Evolutionary conservation across 2,888 invertebrate genomes (phyloP), one percentile per base, ranked within the genome.

Genomic region (Lordiphosa andalusiaca): DNA sequence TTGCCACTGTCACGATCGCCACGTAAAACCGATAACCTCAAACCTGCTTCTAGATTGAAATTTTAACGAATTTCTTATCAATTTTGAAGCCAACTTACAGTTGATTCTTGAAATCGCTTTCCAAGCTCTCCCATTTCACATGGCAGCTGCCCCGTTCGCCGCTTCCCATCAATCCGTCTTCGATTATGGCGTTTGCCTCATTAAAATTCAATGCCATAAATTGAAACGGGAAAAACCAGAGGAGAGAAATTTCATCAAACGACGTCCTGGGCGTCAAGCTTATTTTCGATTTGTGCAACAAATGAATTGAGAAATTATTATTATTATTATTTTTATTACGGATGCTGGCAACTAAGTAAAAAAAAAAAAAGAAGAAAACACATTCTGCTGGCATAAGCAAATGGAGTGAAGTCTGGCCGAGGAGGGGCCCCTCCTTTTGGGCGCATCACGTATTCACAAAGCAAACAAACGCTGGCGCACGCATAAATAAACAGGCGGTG

Each of bases 251-350:
- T 21, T 30, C 35, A 16, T 37, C 6, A 57, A 6, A 25, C 25
- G 6, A 25, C 25, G 6, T 25, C 25, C 25, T 25, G 25, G 25
- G 25, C 25, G 25, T 25, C 25, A 25, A 25, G 66, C 71, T 66
- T 63, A 69, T 78, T 72, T 83, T 76, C 73, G 76, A 78, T 76
- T 73, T 83, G 73, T 80, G 81, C 73, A 80, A 73, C 84, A 83
- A 83, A 83, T 83, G 84, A 77, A 77, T 76, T 80, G 76, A 83
- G 81, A 80, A 77, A 83, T 76, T 81, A 70, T 83, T 76, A 72
- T 71, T 62, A 67, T 77, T 62, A 67, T 77, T 66, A 69, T 70
- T 68, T 55, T 62, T 69, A 71, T 74, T 71, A 61, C 58, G 53
- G 56, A 64, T 56, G 58, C 40, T 55, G 48, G 61, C 50, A 52